A percentile compares a stretch with the other conserved stretches of the same genome.
phyloP scores from a whole-genome alignment of 2,888 invertebrate genomes.

The Hirudinaria manillensis region DNA sequence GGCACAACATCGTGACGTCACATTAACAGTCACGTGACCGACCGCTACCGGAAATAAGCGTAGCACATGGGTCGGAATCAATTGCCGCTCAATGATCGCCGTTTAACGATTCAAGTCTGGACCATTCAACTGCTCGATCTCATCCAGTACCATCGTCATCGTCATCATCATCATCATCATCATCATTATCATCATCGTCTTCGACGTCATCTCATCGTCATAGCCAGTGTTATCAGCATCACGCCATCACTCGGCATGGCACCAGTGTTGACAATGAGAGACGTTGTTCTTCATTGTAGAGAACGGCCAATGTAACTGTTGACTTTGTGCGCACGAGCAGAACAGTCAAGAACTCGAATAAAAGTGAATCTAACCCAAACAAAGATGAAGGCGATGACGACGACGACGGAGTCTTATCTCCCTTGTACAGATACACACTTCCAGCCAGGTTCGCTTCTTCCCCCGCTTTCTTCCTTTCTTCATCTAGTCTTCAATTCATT shows the following conservation, averaged over 20 bases:
- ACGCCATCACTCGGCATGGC: not conserved
- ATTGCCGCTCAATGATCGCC: constrained; percentile 8
- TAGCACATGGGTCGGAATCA: constrained; percentile 11
- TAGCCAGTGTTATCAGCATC: not conserved
- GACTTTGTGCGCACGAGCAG: no score
- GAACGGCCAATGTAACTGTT: not conserved
- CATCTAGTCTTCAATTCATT: not conserved
- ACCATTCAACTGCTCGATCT: not conserved
- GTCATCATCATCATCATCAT: constrained; percentile 23
- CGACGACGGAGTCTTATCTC: constrained; percentile 10
- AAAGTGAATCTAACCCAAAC: constrained; percentile 19
- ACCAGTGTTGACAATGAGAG: not conserved
- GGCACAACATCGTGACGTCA: constrained; percentile 23
- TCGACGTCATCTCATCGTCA: not conserved
- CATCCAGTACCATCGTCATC: constrained; percentile 13
- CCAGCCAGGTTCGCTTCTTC: constrained; percentile 1
- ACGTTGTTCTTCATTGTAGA: not conserved
- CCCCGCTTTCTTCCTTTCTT: not conserved
- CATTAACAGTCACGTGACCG: constrained; percentile 22
- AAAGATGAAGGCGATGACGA: constrained; percentile 17
- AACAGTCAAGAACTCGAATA: not conserved
- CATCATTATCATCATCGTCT: constrained; percentile 18
- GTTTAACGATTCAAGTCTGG: not conserved
- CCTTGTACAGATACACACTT: constrained; percentile 15
- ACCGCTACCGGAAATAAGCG: not conserved